A percentile compares a stretch with the other conserved stretches of the same genome.
These are phyloP conservation scores for Chaetops frenatus DNA, from an alignment of 2,113 vertebrate species.

Conservation along the genomic window DNA sequence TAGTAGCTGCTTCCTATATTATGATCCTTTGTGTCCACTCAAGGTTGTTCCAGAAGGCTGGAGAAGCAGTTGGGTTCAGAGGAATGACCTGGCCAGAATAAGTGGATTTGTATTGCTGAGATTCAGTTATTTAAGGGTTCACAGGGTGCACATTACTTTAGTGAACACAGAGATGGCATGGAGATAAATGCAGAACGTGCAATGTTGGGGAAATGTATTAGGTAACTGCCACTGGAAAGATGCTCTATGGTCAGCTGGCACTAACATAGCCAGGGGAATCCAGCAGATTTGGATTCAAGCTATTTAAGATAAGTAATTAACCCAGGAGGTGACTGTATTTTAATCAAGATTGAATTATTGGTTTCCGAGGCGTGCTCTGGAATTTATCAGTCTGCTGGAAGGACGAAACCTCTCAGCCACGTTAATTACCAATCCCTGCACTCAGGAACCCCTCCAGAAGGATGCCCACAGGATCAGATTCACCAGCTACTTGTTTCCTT, in stretches of 20 bases:
- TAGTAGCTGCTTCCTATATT: background rate
- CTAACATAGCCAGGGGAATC: background rate
- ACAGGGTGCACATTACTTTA: background rate
- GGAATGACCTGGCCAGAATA: background rate
- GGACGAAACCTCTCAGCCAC: background rate
- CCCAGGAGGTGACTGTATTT: slow-evolving; percentile 3
- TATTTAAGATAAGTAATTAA: slow-evolving; percentile 15
- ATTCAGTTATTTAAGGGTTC: background rate
- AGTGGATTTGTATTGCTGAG: background rate
- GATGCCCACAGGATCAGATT: background rate
- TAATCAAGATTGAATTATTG: slow-evolving; percentile 15
- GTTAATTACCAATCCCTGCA: background rate
- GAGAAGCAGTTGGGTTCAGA: background rate
- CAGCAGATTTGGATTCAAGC: background rate
- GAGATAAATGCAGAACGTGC: background rate
- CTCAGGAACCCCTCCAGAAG: background rate
- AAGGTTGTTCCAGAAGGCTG: background rate
- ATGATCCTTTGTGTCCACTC: background rate
- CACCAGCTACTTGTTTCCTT: background rate
- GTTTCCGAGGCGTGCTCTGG: background rate
- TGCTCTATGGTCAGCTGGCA: background rate
- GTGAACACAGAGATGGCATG: background rate
- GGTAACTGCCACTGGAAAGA: background rate
- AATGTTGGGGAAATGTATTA: background rate
- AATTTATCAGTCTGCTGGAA: background rate